Evolutionary conservation across 2,797 vertebrate species (phyloP), one percentile per base, ranked within the genome.

Genomic region (Emydoidea blandingii): DNA sequence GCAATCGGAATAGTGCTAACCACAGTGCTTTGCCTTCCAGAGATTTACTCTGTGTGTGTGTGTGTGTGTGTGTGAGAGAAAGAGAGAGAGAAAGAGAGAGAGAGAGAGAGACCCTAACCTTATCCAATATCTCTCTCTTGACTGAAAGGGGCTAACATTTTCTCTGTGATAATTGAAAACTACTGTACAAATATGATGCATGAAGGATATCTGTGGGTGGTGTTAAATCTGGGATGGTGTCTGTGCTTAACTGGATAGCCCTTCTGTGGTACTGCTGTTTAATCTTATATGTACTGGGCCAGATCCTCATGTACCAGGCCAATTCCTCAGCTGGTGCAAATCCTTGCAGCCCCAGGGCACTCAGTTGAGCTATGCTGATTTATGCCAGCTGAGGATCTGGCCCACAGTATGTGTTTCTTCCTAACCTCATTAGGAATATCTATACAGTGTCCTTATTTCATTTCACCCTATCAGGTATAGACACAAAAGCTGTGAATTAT

Each of bases 351-450:
- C 74, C 79, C 49, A 10, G 44, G 49, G 59, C 86, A 92, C 57
- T 47, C 84, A 81, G 44, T 4, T 47, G 74, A 81, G 72, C 6
- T 52, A 6, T 85, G 74, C 85, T 1, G 2, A 12, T 6, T 4
- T 12, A 37, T 0, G 0, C 15, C 91, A 86, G n/a, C 27, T 25
- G 4, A 34, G 49, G 86, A 62, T 76, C 6, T 6, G 19, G 31
- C 84, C 65, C 78, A 29, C 15, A 2, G 56, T 27, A 57, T 57
- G 1, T 2, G 29, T 23, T 83, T 47, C 8, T 25, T 5, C 53
- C 50, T 93, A 56, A 57, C 52, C 82, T 3, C 0, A 50, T 0
- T 3, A 88, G 62, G 27, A 41, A 19, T 12, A 1, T 1, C 1
- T 12, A 2, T 0, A 18, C 31, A 80, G 18, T 3, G 4, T 86